A percentile compares a stretch with the other conserved stretches of the same genome.
Conservation (phyloP, 2,888 invertebrate species). For the Latrodectus elegans region DNA sequence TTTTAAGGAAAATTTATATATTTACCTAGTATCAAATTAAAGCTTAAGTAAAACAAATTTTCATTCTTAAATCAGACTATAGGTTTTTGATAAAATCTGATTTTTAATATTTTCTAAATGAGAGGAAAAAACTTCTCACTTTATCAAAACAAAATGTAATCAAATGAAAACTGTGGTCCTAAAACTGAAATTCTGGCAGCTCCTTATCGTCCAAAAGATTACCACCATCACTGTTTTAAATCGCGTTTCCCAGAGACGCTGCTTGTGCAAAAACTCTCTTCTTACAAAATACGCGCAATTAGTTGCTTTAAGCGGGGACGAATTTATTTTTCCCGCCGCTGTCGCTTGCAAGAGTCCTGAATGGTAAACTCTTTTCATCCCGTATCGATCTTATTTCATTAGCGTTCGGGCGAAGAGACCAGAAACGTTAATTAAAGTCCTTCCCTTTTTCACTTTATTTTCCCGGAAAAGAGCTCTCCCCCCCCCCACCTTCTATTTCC, state of each 20-base stretch:
- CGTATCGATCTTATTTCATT: constrained; percentile 57
- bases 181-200: neutral
- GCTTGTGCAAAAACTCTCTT: constrained; percentile 23
- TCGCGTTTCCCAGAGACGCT: neutral
- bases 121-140: too few relatives aligned
- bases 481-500: neutral
- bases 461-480: neutral
- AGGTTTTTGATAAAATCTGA: too few relatives aligned
- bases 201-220: neutral
- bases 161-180: too few relatives aligned
- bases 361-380: constrained; percentile 29
- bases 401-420: constrained; percentile 9
- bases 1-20: too few relatives aligned
- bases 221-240: too few relatives aligned
- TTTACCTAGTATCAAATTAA: too few relatives aligned
- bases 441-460: neutral
- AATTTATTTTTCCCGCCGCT: constrained; percentile 47
- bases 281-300: constrained; percentile 41
- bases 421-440: constrained; percentile 39
- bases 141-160: too few relatives aligned
- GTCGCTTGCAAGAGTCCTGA: constrained; percentile 3
- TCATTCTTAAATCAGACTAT: too few relatives aligned
- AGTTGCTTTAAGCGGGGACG: constrained; percentile 22
- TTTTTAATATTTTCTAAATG: too few relatives aligned
- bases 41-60: too few relatives aligned